phyloP scores from a whole-genome alignment of 2,888 invertebrate genomes.

The Dasypolia templi region DNA sequence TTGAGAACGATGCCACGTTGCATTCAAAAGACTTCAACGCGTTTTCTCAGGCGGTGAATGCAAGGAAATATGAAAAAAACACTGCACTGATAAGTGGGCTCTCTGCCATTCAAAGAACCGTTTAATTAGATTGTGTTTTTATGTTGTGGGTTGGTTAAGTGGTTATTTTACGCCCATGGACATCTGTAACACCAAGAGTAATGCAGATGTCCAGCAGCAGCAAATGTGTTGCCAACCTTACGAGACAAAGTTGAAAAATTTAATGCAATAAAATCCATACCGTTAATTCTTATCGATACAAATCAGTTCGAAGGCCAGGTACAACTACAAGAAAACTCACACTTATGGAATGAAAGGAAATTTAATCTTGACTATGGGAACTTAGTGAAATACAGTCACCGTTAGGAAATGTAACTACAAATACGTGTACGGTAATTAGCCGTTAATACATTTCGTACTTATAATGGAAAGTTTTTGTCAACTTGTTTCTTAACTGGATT shows the following conservation, averaged over 20 bases:
- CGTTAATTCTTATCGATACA: not conserved
- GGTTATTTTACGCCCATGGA: not conserved
- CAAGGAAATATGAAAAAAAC: slow-evolving; percentile 52
- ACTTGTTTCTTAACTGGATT: slow-evolving; percentile 65
- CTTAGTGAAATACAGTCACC: slow-evolving; percentile 55
- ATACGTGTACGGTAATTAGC: slow-evolving; percentile 53
- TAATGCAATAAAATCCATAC: no score
- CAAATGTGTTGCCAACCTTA: not conserved
- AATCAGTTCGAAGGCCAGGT: not conserved
- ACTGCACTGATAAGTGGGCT: slow-evolving; percentile 15
- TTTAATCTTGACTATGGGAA: slow-evolving; percentile 39
- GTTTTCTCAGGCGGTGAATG: slow-evolving; percentile 62
- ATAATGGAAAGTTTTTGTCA: slow-evolving; percentile 61
- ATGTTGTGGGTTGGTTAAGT: not conserved
- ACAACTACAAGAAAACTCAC: slow-evolving; percentile 28
- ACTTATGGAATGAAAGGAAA: slow-evolving; percentile 39
- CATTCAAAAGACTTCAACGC: slow-evolving; percentile 74
- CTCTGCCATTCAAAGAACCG: slow-evolving; percentile 17
- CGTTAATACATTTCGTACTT: slow-evolving; percentile 45
- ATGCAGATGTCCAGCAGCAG: no score
- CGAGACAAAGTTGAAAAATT: not conserved
- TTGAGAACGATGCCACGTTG: slow-evolving; percentile 59
- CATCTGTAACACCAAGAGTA: not conserved
- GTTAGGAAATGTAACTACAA: slow-evolving; percentile 59
- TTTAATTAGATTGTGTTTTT: slow-evolving; percentile 21